Conservation (phyloP, 2,113 vertebrate species). For the Mohoua ochrocephala region DNA sequence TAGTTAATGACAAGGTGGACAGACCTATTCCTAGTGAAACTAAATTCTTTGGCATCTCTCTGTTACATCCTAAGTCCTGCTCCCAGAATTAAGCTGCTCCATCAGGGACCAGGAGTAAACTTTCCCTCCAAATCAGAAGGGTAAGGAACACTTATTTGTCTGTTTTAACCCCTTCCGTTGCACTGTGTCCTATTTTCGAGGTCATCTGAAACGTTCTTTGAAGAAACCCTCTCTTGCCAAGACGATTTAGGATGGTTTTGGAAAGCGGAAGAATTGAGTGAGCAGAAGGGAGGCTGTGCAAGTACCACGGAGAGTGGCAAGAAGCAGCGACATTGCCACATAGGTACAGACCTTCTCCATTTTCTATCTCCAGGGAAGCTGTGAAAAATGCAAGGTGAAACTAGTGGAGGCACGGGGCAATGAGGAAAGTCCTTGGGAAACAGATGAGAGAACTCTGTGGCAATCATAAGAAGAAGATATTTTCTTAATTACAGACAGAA, state of each 20-base stretch:
- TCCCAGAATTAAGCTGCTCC: neutral
- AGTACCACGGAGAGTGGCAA: neutral
- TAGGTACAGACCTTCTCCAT: neutral
- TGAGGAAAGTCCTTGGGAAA: neutral
- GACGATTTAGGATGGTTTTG: neutral
- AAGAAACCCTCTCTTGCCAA: neutral
- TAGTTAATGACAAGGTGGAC: neutral
- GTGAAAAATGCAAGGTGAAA: neutral
- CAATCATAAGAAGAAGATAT: neutral
- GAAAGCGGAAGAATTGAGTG: neutral
- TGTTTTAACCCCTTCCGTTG: neutral
- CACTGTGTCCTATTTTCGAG: neutral
- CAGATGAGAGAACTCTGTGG: neutral
- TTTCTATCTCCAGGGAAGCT: neutral
- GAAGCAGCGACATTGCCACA: neutral
- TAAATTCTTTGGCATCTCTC: neutral
- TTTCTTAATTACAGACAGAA: neutral
- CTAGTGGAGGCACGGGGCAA: fast-evolving
- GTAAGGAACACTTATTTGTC: neutral
- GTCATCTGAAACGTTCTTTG: neutral
- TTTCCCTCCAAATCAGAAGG: neutral
- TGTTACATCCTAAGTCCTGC: neutral
- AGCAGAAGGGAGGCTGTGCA: neutral
- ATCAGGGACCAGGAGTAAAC: neutral
- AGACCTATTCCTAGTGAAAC: neutral